phyloP scores from a whole-genome alignment of 2,888 invertebrate genomes.

The Chrysodeixis includens region DNA sequence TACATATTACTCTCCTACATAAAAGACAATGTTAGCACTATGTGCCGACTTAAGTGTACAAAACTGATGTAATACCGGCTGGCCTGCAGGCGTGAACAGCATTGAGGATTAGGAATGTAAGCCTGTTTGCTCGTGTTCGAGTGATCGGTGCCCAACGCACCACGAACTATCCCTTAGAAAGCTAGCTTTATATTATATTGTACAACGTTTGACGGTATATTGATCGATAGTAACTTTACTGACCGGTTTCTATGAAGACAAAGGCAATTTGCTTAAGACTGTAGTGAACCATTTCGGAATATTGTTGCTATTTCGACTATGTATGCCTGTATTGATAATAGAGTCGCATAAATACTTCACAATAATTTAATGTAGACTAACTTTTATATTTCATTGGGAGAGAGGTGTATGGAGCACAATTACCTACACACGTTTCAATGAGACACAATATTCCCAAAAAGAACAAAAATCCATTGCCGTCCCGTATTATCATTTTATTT shows the following conservation, averaged over 20 bases:
- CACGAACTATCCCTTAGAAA: conserved; percentile 31
- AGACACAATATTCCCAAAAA: neutral
- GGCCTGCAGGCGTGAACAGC: conserved; percentile 36
- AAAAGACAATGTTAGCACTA: neutral
- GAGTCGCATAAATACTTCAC: too few species aligned
- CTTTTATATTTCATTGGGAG: neutral
- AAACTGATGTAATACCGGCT: conserved; percentile 30
- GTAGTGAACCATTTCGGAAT: too few species aligned
- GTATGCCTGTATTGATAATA: too few species aligned
- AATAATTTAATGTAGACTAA: too few species aligned
- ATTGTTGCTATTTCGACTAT: too few species aligned
- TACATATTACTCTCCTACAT: too few species aligned
- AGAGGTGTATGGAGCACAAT: neutral
- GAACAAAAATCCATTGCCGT: neutral
- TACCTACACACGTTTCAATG: neutral
- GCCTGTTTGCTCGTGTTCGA: conserved; percentile 47
- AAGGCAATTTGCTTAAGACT: too few species aligned
- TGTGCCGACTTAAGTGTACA: conserved; percentile 15
- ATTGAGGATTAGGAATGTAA: conserved; percentile 49
- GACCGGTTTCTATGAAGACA: neutral
- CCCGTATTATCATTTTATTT: conserved; percentile 11
- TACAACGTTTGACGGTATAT: conserved; percentile 19
- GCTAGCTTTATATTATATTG: conserved; percentile 11
- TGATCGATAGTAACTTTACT: conserved; percentile 7
- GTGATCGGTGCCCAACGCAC: conserved; percentile 41